Conservation (phyloP, 1,140 invertebrate species). For the Listronotus oregonensis region DNA sequence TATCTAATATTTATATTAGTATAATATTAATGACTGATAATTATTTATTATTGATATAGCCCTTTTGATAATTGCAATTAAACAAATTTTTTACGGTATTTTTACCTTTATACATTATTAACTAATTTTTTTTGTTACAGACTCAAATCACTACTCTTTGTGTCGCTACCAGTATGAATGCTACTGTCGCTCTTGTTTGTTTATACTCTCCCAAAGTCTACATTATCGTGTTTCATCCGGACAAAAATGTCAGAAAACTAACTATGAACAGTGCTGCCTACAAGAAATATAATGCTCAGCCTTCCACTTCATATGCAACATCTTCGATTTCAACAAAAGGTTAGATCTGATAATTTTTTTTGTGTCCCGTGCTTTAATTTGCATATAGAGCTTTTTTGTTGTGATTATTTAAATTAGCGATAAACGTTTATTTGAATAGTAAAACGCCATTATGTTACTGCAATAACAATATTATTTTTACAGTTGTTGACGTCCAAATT, state of each 20-base stretch:
- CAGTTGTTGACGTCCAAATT: too few relatives aligned
- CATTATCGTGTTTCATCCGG: slow-evolving; percentile 73
- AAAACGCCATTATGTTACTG: background rate
- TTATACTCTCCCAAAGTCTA: slow-evolving; percentile 77
- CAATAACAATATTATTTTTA: too few relatives aligned
- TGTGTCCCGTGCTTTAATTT: too few relatives aligned
- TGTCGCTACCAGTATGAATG: slow-evolving; percentile 74
- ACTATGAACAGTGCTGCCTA: slow-evolving; percentile 59
- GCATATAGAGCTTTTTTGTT: background rate
- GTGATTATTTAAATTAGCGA: background rate
- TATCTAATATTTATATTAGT: too few relatives aligned
- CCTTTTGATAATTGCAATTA: too few relatives aligned
- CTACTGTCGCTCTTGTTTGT: slow-evolving; percentile 72
- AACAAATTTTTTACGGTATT: too few relatives aligned
- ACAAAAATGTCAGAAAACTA: slow-evolving; percentile 63
- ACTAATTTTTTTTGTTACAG: slow-evolving; percentile 52
- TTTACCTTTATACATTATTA: too few relatives aligned
- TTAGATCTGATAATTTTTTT: background rate
- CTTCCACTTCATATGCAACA: slow-evolving; percentile 43
- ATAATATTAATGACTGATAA: too few relatives aligned
- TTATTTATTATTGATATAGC: too few relatives aligned
- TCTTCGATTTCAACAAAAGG: slow-evolving; percentile 34
- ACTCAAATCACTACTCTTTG: slow-evolving; percentile 75
- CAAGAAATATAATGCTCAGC: slow-evolving; percentile 51
- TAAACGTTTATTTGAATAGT: background rate